Evolutionary conservation across 2,888 invertebrate genomes (phyloP).

Genomic region (Sarcophaga variegata): DNA sequence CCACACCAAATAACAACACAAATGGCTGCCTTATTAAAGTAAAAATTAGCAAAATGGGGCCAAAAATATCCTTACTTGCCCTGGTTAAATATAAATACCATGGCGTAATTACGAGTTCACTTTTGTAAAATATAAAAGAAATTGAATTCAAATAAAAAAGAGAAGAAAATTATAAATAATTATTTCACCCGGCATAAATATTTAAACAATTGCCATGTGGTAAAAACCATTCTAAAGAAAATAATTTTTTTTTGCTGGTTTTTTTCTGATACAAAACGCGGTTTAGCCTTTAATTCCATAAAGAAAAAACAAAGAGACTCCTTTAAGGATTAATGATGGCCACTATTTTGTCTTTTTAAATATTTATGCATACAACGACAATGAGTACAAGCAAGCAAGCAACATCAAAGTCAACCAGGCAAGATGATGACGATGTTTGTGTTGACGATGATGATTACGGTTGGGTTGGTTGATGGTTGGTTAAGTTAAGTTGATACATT

Average conservation of each 20-base stretch:
- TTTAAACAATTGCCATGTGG: too few relatives aligned
- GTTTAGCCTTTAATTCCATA: background rate
- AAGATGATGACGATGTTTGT: slow-evolving; percentile 16
- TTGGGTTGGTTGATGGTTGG: slow-evolving; percentile 22
- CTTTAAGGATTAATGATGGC: slow-evolving; percentile 48
- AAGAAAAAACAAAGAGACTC: background rate
- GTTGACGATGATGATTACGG: slow-evolving; percentile 21
- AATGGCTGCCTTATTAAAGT: too few relatives aligned
- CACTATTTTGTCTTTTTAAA: slow-evolving; percentile 20
- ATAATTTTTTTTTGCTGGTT: background rate
- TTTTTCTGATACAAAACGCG: too few relatives aligned
- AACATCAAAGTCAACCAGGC: background rate
- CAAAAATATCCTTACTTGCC: too few relatives aligned
- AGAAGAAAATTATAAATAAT: too few relatives aligned
- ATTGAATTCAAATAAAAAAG: too few relatives aligned
- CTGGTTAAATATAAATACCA: too few relatives aligned
- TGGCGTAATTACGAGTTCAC: too few relatives aligned
- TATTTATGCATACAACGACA: slow-evolving; percentile 44
- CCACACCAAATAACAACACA: too few relatives aligned
- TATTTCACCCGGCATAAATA: too few relatives aligned
- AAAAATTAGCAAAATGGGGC: too few relatives aligned
- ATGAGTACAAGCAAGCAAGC: slow-evolving; percentile 15
- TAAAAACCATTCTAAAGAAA: slow-evolving; percentile 37
- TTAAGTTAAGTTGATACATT: slow-evolving; percentile 66
- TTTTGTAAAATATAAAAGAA: too few relatives aligned